These are phyloP conservation scores for Tortrix viridana DNA, from an alignment of 2,888 invertebrate species.

Conservation along the genomic window DNA sequence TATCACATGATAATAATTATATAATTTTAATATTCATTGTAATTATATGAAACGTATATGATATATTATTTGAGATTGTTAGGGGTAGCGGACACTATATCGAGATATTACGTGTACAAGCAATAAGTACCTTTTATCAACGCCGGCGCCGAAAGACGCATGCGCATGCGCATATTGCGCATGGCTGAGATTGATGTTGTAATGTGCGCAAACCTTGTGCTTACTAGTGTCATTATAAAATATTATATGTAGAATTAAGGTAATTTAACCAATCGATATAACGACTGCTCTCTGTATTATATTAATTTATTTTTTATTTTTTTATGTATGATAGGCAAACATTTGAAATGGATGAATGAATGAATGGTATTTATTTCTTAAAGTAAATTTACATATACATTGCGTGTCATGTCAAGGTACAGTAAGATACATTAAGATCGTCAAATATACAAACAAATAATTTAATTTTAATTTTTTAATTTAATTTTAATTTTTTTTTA, in stretches of 20 bases:
- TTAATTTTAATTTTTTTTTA: no score
- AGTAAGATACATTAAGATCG: no score
- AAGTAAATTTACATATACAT: no score
- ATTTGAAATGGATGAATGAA: no score
- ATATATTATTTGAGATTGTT: slow-evolving; percentile 73
- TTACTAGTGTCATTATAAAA: slow-evolving; percentile 57
- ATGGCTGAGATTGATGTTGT: slow-evolving; percentile 77
- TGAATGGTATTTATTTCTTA: no score
- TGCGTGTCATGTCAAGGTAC: no score
- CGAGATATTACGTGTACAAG: slow-evolving; percentile 82
- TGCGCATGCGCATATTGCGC: no score
- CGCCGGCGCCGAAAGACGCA: slow-evolving; percentile 68
- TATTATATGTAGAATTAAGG: slow-evolving; percentile 30
- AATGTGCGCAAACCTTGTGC: slow-evolving; percentile 75
- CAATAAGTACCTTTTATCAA: slow-evolving; percentile 81
- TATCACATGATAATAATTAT: slow-evolving; percentile 51
- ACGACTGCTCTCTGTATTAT: slow-evolving; percentile 3
- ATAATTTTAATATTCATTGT: slow-evolving; percentile 48
- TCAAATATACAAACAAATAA: no score
- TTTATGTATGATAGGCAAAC: no score
- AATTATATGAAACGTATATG: slow-evolving; percentile 51
- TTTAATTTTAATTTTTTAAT: no score
- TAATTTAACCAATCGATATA: neutral
- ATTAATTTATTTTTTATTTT: no score
- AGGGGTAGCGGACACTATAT: slow-evolving; percentile 71